phyloP scores from a whole-genome alignment of 2,888 invertebrate species.

The Calameuta pallipes region DNA sequence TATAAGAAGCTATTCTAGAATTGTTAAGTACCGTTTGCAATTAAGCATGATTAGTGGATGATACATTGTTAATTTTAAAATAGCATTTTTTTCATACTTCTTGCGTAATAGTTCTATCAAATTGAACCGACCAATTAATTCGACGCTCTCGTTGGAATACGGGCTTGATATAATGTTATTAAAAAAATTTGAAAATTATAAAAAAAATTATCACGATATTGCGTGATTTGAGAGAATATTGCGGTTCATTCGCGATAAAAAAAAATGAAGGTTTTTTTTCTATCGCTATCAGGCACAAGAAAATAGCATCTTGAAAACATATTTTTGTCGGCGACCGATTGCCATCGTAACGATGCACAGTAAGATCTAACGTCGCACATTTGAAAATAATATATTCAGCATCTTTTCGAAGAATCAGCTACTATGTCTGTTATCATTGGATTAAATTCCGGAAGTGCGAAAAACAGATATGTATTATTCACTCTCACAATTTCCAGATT shows the following conservation, averaged over 20 bases:
- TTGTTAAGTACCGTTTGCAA: not conserved
- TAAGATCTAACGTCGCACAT: not conserved
- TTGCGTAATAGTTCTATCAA: not conserved
- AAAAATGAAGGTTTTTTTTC: not conserved
- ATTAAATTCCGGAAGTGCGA: not conserved
- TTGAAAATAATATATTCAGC: not conserved
- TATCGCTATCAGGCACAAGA: not conserved
- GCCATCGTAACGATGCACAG: not conserved
- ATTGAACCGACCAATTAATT: not conserved
- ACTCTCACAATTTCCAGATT: not conserved
- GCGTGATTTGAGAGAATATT: not conserved
- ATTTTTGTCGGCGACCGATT: not conserved
- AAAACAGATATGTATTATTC: not conserved
- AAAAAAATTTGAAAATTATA: too few relatives aligned
- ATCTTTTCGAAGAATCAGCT: not conserved
- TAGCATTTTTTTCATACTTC: not conserved
- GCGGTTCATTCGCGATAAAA: not conserved
- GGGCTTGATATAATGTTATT: too few relatives aligned
- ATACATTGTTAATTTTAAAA: not conserved
- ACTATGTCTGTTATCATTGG: not conserved
- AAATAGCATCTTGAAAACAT: not conserved
- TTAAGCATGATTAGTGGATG: not conserved
- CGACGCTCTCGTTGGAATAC: not conserved
- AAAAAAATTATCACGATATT: too few relatives aligned
- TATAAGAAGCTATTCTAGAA: not conserved